Evolutionary conservation across 2,113 vertebrate species (phyloP).

Genomic region (Strigops habroptila): DNA sequence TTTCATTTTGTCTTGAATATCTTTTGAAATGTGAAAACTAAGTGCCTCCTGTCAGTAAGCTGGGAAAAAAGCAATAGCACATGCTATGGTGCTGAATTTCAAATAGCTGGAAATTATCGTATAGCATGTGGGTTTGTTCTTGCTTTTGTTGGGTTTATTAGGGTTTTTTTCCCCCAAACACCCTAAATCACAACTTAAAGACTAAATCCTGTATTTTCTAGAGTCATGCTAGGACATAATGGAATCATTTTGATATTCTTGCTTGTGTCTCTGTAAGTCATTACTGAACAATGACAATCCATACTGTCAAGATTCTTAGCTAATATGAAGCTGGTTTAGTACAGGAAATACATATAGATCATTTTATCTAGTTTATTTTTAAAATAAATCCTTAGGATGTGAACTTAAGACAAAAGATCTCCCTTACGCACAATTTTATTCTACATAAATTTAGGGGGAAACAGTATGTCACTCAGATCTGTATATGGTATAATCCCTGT

Average conservation of each 20-base stretch:
- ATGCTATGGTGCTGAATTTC: background rate
- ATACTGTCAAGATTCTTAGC: background rate
- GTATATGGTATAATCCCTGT: background rate
- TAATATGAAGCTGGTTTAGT: background rate
- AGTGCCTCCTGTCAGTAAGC: background rate
- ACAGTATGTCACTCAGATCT: background rate
- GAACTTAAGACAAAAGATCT: background rate
- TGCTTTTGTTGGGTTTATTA: background rate
- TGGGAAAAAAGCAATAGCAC: background rate
- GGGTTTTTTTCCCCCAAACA: fast-evolving
- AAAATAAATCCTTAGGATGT: background rate
- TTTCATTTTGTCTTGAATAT: background rate
- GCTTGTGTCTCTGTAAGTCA: background rate
- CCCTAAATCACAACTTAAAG: background rate
- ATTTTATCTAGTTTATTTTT: background rate
- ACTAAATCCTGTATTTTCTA: background rate
- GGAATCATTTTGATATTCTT: background rate
- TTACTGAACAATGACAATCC: background rate
- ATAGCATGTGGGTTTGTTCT: background rate
- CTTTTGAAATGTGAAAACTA: background rate
- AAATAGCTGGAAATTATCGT: background rate
- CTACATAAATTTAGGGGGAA: background rate
- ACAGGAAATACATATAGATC: background rate
- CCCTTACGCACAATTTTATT: background rate
- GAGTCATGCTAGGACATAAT: background rate